phyloP scores from a whole-genome alignment of 1,140 invertebrate species.

The Harpegnathos saltator region DNA sequence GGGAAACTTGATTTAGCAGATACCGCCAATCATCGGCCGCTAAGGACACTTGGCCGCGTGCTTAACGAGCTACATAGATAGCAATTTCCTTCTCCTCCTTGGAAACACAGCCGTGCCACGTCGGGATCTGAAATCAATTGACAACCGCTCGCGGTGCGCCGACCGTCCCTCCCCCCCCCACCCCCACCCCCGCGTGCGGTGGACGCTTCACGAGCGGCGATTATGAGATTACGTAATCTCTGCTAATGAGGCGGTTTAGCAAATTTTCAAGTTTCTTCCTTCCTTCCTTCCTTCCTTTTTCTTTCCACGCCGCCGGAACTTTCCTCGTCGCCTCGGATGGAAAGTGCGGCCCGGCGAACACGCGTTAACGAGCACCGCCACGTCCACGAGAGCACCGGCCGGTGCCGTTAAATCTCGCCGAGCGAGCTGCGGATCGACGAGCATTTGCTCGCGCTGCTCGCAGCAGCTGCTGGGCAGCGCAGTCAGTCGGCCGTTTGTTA shows the following conservation, averaged over 20 bases:
- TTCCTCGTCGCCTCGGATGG: not conserved
- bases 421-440: not conserved
- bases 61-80: slow-evolving; percentile 30
- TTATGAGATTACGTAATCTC: not conserved
- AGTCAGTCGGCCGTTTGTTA: slow-evolving; percentile 25
- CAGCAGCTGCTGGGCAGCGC: not conserved
- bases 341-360: not conserved
- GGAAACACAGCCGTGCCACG: not conserved
- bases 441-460: not conserved
- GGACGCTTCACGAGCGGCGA: not conserved
- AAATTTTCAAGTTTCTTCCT: too few relatives aligned
- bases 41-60: slow-evolving; percentile 42
- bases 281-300: too few relatives aligned
- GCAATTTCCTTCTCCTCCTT: slow-evolving; percentile 38
- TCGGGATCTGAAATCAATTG: slow-evolving; percentile 13
- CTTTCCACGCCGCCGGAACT: too few relatives aligned
- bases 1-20: slow-evolving; percentile 26
- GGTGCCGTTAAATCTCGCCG: not conserved
- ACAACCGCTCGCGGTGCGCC: not conserved
- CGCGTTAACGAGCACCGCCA: not conserved
- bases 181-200: too few relatives aligned
- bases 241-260: too few relatives aligned
- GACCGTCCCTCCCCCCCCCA: too few relatives aligned
- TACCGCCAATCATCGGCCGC: slow-evolving; percentile 37
- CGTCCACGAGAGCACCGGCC: too few relatives aligned